A percentile compares a stretch with the other conserved stretches of the same genome.
Conservation (phyloP, 2,113 vertebrate genomes). For the Euleptes europaea region DNA sequence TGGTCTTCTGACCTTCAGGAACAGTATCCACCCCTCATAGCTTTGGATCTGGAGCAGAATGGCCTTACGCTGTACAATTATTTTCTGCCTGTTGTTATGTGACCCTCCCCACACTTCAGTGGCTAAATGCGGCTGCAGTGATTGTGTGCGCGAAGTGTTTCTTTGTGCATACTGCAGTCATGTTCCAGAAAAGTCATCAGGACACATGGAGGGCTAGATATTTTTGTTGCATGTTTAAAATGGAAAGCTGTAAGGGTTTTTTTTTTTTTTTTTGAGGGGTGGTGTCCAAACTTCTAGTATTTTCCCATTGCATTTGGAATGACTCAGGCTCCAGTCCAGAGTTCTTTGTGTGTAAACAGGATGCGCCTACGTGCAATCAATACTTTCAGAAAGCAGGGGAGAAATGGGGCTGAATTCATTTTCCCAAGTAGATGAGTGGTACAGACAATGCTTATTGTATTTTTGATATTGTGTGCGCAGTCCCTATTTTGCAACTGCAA, state of each 20-base stretch:
- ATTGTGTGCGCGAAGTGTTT: background rate
- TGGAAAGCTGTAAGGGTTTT: background rate
- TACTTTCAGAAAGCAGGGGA: background rate
- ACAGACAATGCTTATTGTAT: background rate
- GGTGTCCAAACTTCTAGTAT: background rate
- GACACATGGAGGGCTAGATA: background rate
- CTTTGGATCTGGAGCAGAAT: background rate
- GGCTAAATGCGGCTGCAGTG: background rate
- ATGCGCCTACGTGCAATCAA: background rate
- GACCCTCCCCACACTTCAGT: too few species aligned
- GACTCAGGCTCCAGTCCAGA: background rate
- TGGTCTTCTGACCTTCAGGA: background rate
- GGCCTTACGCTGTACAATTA: background rate
- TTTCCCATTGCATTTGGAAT: background rate
- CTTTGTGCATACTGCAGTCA: background rate
- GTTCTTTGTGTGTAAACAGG: background rate
- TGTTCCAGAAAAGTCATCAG: background rate
- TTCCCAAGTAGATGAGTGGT: background rate
- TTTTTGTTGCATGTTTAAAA: background rate
- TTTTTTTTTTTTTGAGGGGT: background rate
- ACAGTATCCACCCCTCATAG: background rate
- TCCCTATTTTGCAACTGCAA: background rate
- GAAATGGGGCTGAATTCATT: background rate
- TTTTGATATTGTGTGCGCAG: background rate
- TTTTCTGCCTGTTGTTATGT: background rate